A percentile compares a stretch with the other conserved stretches of the same genome.
Evolutionary conservation across 2,888 invertebrate genomes (phyloP).

Genomic region (Heteromurus nitidus): DNA sequence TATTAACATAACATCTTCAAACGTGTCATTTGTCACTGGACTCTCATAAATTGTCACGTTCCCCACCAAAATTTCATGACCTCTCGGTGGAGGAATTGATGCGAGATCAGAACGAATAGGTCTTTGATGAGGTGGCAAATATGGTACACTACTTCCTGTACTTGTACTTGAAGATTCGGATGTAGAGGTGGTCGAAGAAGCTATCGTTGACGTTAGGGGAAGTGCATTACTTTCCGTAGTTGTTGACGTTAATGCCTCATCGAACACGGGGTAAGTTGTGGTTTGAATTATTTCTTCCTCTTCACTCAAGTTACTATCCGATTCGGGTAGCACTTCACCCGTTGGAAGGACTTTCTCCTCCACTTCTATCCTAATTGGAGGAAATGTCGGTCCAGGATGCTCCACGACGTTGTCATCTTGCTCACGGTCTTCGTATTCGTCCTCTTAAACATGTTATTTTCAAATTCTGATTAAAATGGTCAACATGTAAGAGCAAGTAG

Average conservation of each 20-base stretch:
- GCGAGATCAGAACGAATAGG: slow-evolving; percentile 47
- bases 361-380: slow-evolving; percentile 22
- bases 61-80: slow-evolving; percentile 45
- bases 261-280: slow-evolving; percentile 48
- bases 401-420: slow-evolving; percentile 50
- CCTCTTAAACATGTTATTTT: slow-evolving; percentile 25
- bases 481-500: not conserved
- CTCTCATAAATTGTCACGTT: slow-evolving; percentile 67
- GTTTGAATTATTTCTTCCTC: slow-evolving; percentile 47
- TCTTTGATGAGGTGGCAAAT: slow-evolving; percentile 45
- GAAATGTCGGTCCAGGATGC: slow-evolving; percentile 49
- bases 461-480: not conserved
- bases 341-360: slow-evolving; percentile 33
- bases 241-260: slow-evolving; percentile 24
- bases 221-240: slow-evolving; percentile 24
- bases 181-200: not conserved
- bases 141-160: not conserved
- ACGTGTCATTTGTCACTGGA: slow-evolving; percentile 51
- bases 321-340: not conserved
- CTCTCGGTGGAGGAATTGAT: slow-evolving; percentile 56
- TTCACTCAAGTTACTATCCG: not conserved
- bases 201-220: slow-evolving; percentile 42
- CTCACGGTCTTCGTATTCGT: slow-evolving; percentile 44
- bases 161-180: slow-evolving; percentile 6
- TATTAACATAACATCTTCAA: slow-evolving; percentile 54